Conservation (phyloP, 2,888 invertebrate genomes). For the Polyommatus icarus region DNA sequence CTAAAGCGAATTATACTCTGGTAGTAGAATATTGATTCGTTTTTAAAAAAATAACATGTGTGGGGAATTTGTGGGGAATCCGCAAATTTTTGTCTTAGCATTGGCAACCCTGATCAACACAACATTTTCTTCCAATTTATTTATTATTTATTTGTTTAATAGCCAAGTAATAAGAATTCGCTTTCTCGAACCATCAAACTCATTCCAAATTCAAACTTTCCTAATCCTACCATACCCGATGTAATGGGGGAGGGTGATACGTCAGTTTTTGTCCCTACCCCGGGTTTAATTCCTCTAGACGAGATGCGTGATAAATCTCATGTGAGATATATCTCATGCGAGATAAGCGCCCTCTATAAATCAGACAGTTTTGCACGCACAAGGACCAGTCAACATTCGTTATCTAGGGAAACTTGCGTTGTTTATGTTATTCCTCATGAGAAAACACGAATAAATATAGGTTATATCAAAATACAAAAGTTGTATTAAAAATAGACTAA, state of each 20-base stretch:
- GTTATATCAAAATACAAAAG: neutral
- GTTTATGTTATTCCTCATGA: neutral
- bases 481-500: neutral
- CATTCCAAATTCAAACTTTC: neutral
- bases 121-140: neutral
- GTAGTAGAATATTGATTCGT: too few relatives aligned
- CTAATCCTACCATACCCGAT: neutral
- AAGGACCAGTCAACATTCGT: conserved; percentile 18
- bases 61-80: too few relatives aligned
- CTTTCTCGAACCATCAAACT: neutral
- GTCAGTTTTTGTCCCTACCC: conserved; percentile 6
- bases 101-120: too few relatives aligned
- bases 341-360: conserved; percentile 26
- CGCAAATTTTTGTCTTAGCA: too few relatives aligned
- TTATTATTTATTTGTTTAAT: neutral
- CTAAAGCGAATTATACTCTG: too few relatives aligned
- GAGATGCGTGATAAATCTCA: conserved; percentile 23
- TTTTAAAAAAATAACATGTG: too few relatives aligned
- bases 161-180: neutral
- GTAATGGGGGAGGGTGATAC: neutral
- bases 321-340: neutral
- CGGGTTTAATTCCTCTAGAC: conserved; percentile 1
- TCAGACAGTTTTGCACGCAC: conserved; percentile 28
- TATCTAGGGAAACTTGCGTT: neutral
- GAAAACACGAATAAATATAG: neutral